Conservation (phyloP, 1,140 invertebrate genomes). For the Parapsyche elsis region DNA sequence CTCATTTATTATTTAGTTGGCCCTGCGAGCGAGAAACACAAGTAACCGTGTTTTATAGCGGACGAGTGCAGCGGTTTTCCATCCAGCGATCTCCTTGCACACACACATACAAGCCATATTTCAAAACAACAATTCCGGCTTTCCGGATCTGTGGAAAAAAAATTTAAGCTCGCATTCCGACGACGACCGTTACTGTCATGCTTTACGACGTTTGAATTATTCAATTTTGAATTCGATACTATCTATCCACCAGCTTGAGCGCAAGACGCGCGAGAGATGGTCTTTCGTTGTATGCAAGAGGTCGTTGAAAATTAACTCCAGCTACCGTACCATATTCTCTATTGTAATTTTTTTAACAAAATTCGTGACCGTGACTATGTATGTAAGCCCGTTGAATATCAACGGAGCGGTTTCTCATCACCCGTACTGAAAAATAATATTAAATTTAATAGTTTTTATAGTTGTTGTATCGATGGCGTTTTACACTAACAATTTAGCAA, state of each 20-base stretch:
- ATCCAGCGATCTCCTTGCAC: neutral
- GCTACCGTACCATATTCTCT: no score
- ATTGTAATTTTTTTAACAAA: no score
- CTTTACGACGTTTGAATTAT: slow-evolving; percentile 15
- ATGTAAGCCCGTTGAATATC: no score
- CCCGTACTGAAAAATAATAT: no score
- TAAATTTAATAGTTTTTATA: no score
- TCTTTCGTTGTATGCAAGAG: no score
- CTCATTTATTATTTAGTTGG: slow-evolving; percentile 51
- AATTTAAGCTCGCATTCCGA: neutral
- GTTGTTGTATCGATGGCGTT: no score
- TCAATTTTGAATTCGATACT: slow-evolving; percentile 2
- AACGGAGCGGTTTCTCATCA: no score
- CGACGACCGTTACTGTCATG: slow-evolving; percentile 7
- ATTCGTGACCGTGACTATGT: no score
- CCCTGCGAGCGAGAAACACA: slow-evolving; percentile 12
- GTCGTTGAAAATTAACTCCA: no score
- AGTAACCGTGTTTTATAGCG: slow-evolving; percentile 44
- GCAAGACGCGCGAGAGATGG: neutral
- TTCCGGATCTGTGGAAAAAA: neutral
- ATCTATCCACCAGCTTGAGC: no score
- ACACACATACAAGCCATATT: neutral
- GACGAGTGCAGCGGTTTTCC: slow-evolving; percentile 33
- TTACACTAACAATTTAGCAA: no score
- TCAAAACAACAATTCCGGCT: slow-evolving; percentile 4